Evolutionary conservation across 2,797 vertebrate genomes (phyloP).

Genomic region (Gambelia wislizenii): DNA sequence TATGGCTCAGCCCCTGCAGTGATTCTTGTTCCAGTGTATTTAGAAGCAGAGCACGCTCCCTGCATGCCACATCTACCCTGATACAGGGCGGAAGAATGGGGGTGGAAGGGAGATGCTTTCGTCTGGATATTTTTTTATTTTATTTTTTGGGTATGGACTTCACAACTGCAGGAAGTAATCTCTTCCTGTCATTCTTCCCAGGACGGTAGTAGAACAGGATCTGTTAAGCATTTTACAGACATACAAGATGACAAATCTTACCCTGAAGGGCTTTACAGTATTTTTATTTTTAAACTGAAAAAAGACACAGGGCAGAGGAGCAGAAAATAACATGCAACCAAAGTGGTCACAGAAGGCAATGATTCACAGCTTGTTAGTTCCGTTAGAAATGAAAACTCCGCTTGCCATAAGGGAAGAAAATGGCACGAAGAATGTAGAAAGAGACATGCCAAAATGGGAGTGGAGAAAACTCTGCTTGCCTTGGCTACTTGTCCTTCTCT

Average conservation of each 20-base stretch:
- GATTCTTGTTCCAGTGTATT: constrained; percentile 33
- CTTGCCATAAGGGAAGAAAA: not conserved
- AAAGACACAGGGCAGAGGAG: not conserved
- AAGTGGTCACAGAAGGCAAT: not conserved
- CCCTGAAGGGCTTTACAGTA: constrained; percentile 17
- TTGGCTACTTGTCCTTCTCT: not conserved
- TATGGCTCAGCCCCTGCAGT: constrained; percentile 14
- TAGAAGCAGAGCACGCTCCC: not conserved
- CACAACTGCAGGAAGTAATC: not conserved
- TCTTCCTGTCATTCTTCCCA: not conserved
- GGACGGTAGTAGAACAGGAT: not conserved
- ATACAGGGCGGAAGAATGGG: not conserved
- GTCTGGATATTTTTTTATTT: not conserved
- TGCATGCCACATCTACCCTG: not conserved
- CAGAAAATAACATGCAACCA: not conserved
- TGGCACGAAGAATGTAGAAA: not conserved
- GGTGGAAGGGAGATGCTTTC: rapidly evolving
- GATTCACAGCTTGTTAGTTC: not conserved
- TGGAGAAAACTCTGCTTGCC: not conserved
- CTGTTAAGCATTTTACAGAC: not conserved
- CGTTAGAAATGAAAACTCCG: not conserved
- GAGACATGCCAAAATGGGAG: not conserved
- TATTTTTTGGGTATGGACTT: rapidly evolving
- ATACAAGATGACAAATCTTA: not conserved
- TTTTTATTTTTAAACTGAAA: constrained; percentile 9